phyloP scores from a whole-genome alignment of 2,888 invertebrate species.

The Doris montereyensis region DNA sequence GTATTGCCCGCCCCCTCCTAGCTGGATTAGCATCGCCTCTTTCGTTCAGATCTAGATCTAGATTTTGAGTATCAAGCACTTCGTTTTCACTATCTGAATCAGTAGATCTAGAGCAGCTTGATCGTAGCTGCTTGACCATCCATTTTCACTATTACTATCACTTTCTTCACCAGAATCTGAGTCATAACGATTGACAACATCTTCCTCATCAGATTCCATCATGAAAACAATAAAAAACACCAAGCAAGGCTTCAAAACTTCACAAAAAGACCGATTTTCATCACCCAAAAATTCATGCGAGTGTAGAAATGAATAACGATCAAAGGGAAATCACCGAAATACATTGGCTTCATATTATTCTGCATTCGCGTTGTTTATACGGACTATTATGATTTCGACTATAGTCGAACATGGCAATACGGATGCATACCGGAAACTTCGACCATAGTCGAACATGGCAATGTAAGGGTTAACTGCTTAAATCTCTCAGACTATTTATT shows the following conservation, averaged over 20 bases:
- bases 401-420: background rate
- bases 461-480: too few relatives aligned
- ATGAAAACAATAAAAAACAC: too few relatives aligned
- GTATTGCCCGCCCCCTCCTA: too few relatives aligned
- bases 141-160: background rate
- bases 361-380: background rate
- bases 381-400: background rate
- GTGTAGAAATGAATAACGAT: background rate
- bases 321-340: slow-evolving; percentile 1
- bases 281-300: background rate
- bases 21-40: background rate
- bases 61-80: background rate
- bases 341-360: background rate
- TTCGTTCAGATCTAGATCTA: background rate
- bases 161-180: background rate
- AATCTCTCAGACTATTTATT: too few relatives aligned
- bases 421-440: background rate
- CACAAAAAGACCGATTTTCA: too few relatives aligned
- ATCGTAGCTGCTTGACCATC: too few relatives aligned
- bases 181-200: background rate
- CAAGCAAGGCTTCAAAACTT: too few relatives aligned
- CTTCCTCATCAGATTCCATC: too few relatives aligned
- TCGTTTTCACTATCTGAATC: background rate
- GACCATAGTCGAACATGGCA: too few relatives aligned
- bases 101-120: too few relatives aligned